Evolutionary conservation across 2,797 vertebrate species (phyloP).

Genomic region (Stomatorhinus walkeri): DNA sequence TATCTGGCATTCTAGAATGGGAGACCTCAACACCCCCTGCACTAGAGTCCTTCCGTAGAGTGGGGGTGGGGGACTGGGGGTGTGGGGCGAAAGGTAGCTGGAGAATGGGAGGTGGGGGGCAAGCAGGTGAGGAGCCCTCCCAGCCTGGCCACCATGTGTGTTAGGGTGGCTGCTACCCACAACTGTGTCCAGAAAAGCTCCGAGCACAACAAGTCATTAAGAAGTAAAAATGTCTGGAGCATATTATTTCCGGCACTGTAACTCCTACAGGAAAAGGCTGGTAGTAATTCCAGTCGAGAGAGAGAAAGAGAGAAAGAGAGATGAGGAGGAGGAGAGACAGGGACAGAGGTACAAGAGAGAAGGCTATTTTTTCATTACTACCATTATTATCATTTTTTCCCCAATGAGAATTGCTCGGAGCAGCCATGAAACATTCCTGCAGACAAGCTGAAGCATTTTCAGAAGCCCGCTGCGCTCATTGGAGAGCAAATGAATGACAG

Average conservation of each 20-base stretch:
- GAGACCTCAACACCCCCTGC: neutral
- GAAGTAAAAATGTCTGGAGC: slow-evolving; percentile 21
- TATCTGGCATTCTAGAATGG: neutral
- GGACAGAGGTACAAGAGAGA: neutral
- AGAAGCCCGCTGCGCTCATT: neutral
- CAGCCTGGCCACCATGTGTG: slow-evolving; percentile 18
- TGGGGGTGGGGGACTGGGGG: neutral
- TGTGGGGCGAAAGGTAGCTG: neutral
- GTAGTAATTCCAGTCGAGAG: slow-evolving; percentile 7
- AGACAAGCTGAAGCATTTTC: neutral
- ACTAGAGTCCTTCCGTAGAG: neutral
- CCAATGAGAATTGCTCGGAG: neutral
- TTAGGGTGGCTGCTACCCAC: slow-evolving; percentile 10
- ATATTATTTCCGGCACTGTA: slow-evolving; percentile 18
- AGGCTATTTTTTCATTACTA: neutral
- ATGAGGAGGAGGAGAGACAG: slow-evolving; percentile 1
- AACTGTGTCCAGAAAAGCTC: slow-evolving; percentile 19
- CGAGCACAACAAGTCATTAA: slow-evolving; percentile 18
- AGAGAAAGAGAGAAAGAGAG: slow-evolving; percentile 6
- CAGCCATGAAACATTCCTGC: neutral
- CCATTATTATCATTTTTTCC: neutral
- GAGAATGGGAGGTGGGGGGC: neutral
- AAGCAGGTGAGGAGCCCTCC: slow-evolving; percentile 10
- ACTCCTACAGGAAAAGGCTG: slow-evolving; percentile 21
- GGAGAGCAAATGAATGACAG: neutral